Percentiles rank a stretch among this genome's conserved stretches.
Evolutionary conservation across 2,797 vertebrate species (phyloP).

Genomic region (Darevskia nairensis): DNA sequence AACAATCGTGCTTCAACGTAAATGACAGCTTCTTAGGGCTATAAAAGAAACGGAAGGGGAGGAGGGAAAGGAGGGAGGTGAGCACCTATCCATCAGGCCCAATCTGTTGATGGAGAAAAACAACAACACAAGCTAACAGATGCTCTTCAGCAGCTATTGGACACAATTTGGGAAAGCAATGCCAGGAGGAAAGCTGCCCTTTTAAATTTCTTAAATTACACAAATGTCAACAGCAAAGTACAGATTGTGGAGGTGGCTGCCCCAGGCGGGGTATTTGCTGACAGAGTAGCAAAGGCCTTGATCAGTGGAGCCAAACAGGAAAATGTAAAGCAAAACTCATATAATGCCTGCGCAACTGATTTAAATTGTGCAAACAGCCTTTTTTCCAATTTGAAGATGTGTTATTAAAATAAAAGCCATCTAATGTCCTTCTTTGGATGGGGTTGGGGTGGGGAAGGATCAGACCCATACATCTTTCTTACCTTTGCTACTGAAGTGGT

Average conservation of each 20-base stretch:
- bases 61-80: neutral
- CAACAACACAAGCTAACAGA: neutral
- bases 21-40: constrained; percentile 17
- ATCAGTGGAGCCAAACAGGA: neutral
- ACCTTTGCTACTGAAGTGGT: neutral
- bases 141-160: neutral
- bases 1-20: neutral
- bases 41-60: neutral
- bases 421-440: neutral
- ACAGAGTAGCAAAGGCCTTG: neutral
- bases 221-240: neutral
- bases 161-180: neutral
- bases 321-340: neutral
- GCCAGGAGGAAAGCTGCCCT: neutral
- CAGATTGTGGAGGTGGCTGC: neutral
- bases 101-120: constrained; percentile 9
- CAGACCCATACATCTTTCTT: neutral
- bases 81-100: constrained; percentile 7
- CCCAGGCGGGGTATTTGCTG: too few species aligned
- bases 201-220: neutral
- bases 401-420: neutral
- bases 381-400: too few species aligned
- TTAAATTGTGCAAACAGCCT: neutral
- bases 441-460: neutral
- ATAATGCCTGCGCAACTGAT: neutral